Conservation (phyloP, 2,113 vertebrate species). For the Puffinus mauretanicus region DNA sequence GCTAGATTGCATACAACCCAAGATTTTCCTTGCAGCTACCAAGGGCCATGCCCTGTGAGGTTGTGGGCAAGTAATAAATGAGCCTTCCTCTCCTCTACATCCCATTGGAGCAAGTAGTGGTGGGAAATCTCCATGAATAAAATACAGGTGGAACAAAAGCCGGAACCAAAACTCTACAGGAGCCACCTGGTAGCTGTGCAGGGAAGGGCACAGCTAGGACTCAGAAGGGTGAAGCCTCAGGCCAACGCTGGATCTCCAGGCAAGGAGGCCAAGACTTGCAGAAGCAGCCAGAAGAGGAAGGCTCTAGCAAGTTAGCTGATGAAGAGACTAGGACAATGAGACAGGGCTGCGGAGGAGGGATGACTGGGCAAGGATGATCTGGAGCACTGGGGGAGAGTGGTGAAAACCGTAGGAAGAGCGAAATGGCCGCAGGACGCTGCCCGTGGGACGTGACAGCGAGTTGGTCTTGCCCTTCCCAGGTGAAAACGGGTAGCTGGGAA, state of each 20-base stretch:
- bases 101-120: background rate
- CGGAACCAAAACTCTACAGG: background rate
- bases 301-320: background rate
- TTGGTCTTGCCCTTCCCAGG: background rate
- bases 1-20: background rate
- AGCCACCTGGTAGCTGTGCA: background rate
- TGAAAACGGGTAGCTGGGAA: background rate
- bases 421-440: background rate
- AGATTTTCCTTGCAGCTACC: background rate
- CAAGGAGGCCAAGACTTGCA: background rate
- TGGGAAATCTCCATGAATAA: background rate
- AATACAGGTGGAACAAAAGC: background rate
- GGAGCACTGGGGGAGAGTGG: background rate
- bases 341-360: background rate
- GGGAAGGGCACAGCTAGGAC: background rate
- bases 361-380: background rate
- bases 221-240: background rate
- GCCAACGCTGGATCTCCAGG: background rate
- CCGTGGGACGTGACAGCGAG: rapidly evolving
- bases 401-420: background rate
- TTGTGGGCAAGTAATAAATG: background rate
- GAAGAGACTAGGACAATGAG: background rate
- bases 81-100: background rate
- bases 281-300: background rate
- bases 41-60: background rate